Evolutionary conservation across 2,888 invertebrate species (phyloP).

Genomic region (Glyphotaelius pellucidus): DNA sequence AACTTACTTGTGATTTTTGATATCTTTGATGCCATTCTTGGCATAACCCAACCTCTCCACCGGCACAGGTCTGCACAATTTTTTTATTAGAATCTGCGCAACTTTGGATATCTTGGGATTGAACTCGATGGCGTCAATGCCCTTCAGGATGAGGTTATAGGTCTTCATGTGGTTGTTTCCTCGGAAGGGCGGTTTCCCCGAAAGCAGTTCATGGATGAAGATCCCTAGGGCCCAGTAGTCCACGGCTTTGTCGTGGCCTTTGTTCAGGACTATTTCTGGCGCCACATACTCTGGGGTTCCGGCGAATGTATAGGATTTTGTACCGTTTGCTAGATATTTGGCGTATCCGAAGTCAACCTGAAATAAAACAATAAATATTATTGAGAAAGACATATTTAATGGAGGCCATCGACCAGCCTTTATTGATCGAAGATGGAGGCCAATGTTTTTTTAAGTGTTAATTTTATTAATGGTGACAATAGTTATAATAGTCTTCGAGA

Average conservation of each 20-base stretch:
- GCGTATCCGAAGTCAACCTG: slow-evolving; percentile 96
- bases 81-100: slow-evolving; percentile 89
- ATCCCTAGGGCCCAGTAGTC: slow-evolving; percentile 97
- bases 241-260: slow-evolving; percentile 86
- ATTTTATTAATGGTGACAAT: too few species aligned
- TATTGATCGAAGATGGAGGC: too few species aligned
- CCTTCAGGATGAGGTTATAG: slow-evolving; percentile 93
- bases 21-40: slow-evolving; percentile 90
- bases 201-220: slow-evolving; percentile 90
- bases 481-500: too few species aligned
- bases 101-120: slow-evolving; percentile 87
- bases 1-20: slow-evolving; percentile 88
- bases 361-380: slow-evolving; percentile 52
- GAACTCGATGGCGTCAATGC: slow-evolving; percentile 92
- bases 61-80: slow-evolving; percentile 90
- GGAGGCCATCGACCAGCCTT: too few species aligned
- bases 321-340: slow-evolving; percentile 86
- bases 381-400: neutral
- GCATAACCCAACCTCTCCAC: slow-evolving; percentile 94
- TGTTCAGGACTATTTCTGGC: slow-evolving; percentile 91
- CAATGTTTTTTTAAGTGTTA: too few species aligned
- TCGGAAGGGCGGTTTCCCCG: slow-evolving; percentile 93
- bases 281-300: slow-evolving; percentile 96
- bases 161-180: slow-evolving; percentile 96
- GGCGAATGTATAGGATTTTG: slow-evolving; percentile 96